Percentiles rank a stretch among this genome's conserved stretches.
Conservation (phyloP, 1,140 invertebrate species). For the Aphelenchoides besseyi region DNA sequence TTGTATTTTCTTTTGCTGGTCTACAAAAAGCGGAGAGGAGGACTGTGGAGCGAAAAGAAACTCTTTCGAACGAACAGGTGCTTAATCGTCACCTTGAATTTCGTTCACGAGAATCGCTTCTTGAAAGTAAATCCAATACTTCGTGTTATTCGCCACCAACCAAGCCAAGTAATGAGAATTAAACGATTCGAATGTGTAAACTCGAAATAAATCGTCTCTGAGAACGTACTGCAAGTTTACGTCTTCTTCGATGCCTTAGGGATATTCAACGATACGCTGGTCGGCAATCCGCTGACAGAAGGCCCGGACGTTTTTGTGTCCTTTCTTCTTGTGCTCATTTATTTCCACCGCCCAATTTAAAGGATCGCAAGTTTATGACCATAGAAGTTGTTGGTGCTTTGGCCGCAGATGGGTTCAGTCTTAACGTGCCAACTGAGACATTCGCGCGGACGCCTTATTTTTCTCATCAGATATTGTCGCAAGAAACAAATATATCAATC, state of each 20-base stretch:
- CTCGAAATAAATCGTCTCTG: not conserved
- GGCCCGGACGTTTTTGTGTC: not conserved
- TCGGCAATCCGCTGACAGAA: not conserved
- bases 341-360: not conserved
- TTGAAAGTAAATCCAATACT: no score
- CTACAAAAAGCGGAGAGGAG: not conserved
- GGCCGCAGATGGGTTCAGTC: conserved; percentile 2
- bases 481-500: no score
- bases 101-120: no score
- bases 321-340: not conserved
- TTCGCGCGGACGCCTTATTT: not conserved
- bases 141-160: no score
- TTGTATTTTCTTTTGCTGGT: not conserved
- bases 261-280: not conserved
- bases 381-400: not conserved
- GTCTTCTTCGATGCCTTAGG: not conserved
- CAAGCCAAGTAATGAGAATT: no score
- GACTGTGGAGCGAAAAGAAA: not conserved
- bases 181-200: no score
- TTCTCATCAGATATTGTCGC: not conserved
- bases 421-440: conserved; percentile 5
- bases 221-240: not conserved
- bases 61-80: not conserved
- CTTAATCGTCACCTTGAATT: not conserved
- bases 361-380: conserved; percentile 3